Evolutionary conservation across 2,797 vertebrate species (phyloP).

Genomic region (Allochrocebus solatus): DNA sequence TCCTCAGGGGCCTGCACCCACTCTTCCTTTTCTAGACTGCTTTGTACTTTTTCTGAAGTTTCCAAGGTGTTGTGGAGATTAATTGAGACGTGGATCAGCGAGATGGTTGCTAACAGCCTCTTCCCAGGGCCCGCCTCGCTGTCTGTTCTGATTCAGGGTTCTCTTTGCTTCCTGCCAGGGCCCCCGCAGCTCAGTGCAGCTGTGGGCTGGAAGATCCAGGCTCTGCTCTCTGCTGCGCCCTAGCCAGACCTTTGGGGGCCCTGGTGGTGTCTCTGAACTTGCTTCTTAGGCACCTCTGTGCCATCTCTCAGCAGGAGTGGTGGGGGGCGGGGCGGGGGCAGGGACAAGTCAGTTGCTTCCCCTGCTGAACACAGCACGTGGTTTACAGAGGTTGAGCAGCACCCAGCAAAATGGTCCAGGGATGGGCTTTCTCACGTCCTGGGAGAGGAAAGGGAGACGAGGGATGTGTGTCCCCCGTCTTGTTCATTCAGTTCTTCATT

Average conservation of each 20-base stretch:
- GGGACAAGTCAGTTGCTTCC: not conserved
- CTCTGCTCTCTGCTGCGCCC: not conserved
- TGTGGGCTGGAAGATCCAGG: not conserved
- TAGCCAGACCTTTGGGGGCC: not conserved
- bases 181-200: accelerated
- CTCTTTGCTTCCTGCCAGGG: not conserved
- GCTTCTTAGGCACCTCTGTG: not conserved
- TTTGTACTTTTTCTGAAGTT: constrained; percentile 51
- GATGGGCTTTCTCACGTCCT: not conserved
- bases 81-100: not conserved
- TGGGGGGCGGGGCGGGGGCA: accelerated
- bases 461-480: not conserved
- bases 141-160: constrained; percentile 13
- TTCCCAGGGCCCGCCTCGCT: not conserved
- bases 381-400: not conserved
- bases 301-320: not conserved
- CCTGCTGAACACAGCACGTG: not conserved
- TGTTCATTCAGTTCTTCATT: not conserved
- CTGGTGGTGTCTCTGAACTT: not conserved
- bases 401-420: not conserved
- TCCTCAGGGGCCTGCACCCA: not conserved
- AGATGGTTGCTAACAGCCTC: not conserved
- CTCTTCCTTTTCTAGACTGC: not conserved
- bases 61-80: not conserved
- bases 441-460: not conserved